These are phyloP conservation scores for Thermophis baileyi DNA, from an alignment of 2,113 vertebrate species.

Conservation along the genomic window DNA sequence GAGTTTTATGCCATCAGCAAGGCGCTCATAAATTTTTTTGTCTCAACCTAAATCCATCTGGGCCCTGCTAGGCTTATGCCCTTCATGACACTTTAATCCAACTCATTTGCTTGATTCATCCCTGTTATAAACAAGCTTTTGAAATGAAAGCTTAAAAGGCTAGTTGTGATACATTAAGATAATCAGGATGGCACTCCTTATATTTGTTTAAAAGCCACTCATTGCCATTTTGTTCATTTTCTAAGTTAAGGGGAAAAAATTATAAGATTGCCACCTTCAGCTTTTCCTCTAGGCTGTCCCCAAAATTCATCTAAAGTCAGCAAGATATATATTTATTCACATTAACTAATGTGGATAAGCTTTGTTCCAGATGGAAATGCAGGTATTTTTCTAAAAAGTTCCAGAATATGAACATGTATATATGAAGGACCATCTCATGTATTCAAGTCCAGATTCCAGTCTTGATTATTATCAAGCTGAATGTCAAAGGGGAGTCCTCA, in stretches of 20 bases:
- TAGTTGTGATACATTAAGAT: slow-evolving; percentile 59
- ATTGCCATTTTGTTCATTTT: slow-evolving; percentile 27
- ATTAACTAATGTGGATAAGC: background rate
- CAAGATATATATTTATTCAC: background rate
- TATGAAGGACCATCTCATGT: background rate
- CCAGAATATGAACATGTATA: background rate
- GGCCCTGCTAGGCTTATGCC: slow-evolving; percentile 49
- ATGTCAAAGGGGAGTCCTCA: background rate
- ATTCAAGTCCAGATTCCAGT: background rate
- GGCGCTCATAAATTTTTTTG: slow-evolving; percentile 37
- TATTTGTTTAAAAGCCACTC: slow-evolving; percentile 56
- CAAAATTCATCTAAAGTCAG: background rate
- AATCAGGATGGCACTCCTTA: slow-evolving; percentile 53
- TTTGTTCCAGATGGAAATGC: background rate
- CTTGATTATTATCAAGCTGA: background rate
- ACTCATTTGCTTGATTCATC: slow-evolving; percentile 68
- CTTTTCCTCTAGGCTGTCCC: accelerated
- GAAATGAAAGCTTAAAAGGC: slow-evolving; percentile 60
- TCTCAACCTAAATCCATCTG: slow-evolving; percentile 57
- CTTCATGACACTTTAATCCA: slow-evolving; percentile 66
- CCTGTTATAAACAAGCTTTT: slow-evolving; percentile 62
- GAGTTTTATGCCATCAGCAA: background rate
- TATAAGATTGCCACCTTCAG: background rate
- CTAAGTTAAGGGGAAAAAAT: slow-evolving; percentile 18
- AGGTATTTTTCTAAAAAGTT: background rate